Conservation (phyloP, 92 coral and sea anemone genomes). For the Blastomussa wellsi region DNA sequence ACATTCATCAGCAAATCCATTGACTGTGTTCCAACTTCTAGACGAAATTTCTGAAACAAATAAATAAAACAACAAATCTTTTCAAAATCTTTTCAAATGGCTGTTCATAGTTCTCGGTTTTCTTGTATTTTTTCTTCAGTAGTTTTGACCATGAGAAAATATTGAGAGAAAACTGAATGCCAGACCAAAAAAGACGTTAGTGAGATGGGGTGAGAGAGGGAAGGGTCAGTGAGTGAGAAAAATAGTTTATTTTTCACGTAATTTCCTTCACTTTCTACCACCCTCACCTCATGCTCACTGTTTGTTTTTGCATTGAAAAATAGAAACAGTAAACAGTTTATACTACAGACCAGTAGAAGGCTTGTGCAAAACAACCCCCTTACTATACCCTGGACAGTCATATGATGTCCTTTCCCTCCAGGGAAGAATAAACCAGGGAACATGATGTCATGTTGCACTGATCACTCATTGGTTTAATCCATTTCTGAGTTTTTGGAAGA, state of each 20-base stretch:
- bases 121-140: too few species aligned
- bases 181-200: too few species aligned
- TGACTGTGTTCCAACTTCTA: slow-evolving; percentile 96
- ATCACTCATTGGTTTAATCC: background rate
- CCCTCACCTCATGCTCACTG: too few species aligned
- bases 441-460: background rate
- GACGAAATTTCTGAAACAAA: slow-evolving; percentile 74
- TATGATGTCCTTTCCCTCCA: background rate
- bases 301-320: too few species aligned
- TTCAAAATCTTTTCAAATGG: background rate
- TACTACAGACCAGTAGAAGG: background rate
- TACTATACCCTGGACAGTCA: background rate
- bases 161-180: too few species aligned
- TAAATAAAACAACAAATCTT: background rate
- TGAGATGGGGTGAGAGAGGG: too few species aligned
- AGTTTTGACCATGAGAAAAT: too few species aligned
- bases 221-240: too few species aligned
- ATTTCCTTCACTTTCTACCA: too few species aligned
- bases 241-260: too few species aligned
- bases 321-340: too few species aligned
- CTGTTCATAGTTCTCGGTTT: too few species aligned
- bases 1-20: slow-evolving; percentile 89
- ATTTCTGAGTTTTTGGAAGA: background rate
- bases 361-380: background rate
- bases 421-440: background rate